Evolutionary conservation across 2,888 invertebrate species (phyloP).

Genomic region (Oithona nana): DNA sequence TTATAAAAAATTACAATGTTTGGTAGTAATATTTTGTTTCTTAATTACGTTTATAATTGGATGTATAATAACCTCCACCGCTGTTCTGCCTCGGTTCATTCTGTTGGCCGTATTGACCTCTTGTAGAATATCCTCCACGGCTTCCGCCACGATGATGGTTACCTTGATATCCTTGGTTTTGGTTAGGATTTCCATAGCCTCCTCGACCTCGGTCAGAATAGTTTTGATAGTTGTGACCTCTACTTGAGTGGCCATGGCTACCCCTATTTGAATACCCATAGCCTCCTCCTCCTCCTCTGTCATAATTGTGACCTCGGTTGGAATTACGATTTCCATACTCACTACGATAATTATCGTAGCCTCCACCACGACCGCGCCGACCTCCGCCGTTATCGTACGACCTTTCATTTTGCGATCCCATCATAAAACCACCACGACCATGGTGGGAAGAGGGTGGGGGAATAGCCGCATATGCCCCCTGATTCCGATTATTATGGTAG

Average conservation of each 20-base stretch:
- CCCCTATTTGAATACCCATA: slow-evolving; percentile 18
- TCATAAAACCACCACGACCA: slow-evolving; percentile 47
- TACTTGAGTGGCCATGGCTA: slow-evolving; percentile 14
- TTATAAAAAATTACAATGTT: too few relatives aligned
- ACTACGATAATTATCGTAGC: too few relatives aligned
- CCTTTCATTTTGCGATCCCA: slow-evolving; percentile 25
- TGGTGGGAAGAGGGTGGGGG: background rate
- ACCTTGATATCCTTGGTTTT: background rate
- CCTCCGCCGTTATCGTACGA: slow-evolving; percentile 27
- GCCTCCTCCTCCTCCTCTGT: slow-evolving; percentile 18
- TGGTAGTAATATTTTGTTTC: too few relatives aligned
- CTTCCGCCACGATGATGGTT: background rate
- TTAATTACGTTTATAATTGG: too few relatives aligned
- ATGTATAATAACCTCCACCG: too few relatives aligned
- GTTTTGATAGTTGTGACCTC: slow-evolving; percentile 17
- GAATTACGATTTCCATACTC: too few relatives aligned
- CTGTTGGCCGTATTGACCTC: background rate
- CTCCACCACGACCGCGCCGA: slow-evolving; percentile 15
- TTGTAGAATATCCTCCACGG: background rate
- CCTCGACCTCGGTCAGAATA: slow-evolving; percentile 8
- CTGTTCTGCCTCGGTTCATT: too few relatives aligned
- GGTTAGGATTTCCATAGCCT: background rate
- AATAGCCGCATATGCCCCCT: background rate
- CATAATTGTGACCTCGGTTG: too few relatives aligned
- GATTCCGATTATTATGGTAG: background rate